Conservation (phyloP, 2,797 vertebrate genomes). For the Carcharodon carcharias region DNA sequence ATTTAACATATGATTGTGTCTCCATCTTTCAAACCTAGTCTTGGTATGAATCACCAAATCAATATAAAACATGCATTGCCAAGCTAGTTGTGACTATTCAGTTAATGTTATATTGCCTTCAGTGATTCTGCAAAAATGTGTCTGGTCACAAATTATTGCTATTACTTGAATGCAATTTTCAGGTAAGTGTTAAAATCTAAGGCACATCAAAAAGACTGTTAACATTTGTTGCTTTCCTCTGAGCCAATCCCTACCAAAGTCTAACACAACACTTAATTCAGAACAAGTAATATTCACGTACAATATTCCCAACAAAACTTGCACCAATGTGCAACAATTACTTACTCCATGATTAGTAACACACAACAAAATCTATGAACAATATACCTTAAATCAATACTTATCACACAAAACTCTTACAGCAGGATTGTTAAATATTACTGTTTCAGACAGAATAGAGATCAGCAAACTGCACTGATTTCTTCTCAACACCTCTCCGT, state of each 20-base stretch:
- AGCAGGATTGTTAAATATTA: not conserved
- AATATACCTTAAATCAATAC: not conserved
- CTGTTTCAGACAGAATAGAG: too few relatives aligned
- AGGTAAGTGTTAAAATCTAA: not conserved
- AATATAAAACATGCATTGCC: too few relatives aligned
- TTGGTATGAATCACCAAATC: too few relatives aligned
- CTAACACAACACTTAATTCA: not conserved
- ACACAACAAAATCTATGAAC: not conserved
- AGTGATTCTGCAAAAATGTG: not conserved
- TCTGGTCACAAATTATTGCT: not conserved
- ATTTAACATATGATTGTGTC: not conserved
- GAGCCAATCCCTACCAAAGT: not conserved
- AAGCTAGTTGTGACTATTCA: not conserved
- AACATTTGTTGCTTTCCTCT: not conserved
- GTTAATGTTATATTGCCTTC: not conserved
- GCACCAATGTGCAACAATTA: not conserved
- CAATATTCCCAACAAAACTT: not conserved
- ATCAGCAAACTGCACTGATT: too few relatives aligned
- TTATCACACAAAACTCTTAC: not conserved
- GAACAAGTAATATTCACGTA: not conserved
- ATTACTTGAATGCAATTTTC: not conserved
- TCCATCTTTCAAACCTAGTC: not conserved
- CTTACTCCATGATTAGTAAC: not conserved
- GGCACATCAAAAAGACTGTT: not conserved
- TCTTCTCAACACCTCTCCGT: too few relatives aligned